Percentiles rank a stretch among this genome's conserved stretches.
These are phyloP conservation scores for Cerastis leucographa DNA, from an alignment of 2,888 invertebrate genomes.

Conservation along the genomic window DNA sequence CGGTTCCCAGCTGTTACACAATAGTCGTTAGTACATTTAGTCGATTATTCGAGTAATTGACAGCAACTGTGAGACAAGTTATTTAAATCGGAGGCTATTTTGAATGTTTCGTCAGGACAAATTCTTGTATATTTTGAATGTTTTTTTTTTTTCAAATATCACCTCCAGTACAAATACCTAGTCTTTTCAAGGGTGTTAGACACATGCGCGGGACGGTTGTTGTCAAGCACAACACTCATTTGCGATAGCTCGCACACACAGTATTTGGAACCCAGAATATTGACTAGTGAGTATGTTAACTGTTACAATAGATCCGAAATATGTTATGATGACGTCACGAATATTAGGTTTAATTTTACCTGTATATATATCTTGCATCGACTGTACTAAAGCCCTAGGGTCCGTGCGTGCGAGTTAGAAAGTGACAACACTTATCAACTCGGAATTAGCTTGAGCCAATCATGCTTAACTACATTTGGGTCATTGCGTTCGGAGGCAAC, in stretches of 20 bases:
- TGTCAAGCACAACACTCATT: conserved; percentile 26
- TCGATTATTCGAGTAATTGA: conserved; percentile 43
- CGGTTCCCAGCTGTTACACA: conserved; percentile 16
- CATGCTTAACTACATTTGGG: background rate
- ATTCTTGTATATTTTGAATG: background rate
- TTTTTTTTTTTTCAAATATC: background rate
- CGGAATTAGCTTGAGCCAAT: background rate
- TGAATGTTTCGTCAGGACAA: background rate
- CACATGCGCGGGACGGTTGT: background rate
- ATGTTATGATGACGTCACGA: background rate
- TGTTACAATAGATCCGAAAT: background rate
- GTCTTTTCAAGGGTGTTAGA: background rate
- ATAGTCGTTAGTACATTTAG: conserved; percentile 17
- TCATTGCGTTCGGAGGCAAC: background rate
- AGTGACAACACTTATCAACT: background rate
- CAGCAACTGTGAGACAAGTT: background rate
- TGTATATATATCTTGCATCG: background rate
- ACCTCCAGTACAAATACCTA: conserved; percentile 11
- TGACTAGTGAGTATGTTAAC: background rate
- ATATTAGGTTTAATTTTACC: background rate
- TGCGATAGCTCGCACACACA: conserved; percentile 10
- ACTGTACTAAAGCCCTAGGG: background rate
- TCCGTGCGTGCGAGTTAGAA: background rate
- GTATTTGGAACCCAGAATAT: background rate
- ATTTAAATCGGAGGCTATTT: conserved; percentile 10